Evolutionary conservation across 2,797 vertebrate genomes (phyloP).

Genomic region (Linurgus olivaceus): DNA sequence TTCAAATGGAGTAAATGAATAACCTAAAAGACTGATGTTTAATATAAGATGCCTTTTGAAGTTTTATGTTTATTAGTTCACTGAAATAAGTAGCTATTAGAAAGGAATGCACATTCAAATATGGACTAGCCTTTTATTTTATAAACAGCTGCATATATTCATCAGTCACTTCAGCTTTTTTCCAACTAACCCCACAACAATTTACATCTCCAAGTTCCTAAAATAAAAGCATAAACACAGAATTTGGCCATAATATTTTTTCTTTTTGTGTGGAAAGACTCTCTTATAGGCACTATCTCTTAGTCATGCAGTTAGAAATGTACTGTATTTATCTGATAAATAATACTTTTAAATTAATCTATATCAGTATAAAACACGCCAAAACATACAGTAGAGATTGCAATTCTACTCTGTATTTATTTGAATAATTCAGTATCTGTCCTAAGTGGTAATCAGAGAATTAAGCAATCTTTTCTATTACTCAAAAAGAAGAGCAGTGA

Average conservation of each 20-base stretch:
- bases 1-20: slow-evolving; percentile 34
- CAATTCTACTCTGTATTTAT: not conserved
- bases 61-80: slow-evolving; percentile 52
- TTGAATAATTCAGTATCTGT: not conserved
- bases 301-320: not conserved
- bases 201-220: not conserved
- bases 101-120: not conserved
- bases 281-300: not conserved
- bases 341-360: not conserved
- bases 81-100: not conserved
- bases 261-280: not conserved
- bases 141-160: not conserved
- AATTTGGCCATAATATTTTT: not conserved
- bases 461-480: not conserved
- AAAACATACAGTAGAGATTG: not conserved
- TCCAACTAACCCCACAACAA: not conserved
- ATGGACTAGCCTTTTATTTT: not conserved
- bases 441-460: not conserved
- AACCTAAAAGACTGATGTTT: slow-evolving; percentile 35
- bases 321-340: not conserved
- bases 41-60: slow-evolving; percentile 23
- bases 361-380: not conserved
- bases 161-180: not conserved
- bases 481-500: not conserved
- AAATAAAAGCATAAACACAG: not conserved